A percentile compares a stretch with the other conserved stretches of the same genome.
phyloP scores from a whole-genome alignment of 2,113 vertebrate species.

The Anguilla japonica region DNA sequence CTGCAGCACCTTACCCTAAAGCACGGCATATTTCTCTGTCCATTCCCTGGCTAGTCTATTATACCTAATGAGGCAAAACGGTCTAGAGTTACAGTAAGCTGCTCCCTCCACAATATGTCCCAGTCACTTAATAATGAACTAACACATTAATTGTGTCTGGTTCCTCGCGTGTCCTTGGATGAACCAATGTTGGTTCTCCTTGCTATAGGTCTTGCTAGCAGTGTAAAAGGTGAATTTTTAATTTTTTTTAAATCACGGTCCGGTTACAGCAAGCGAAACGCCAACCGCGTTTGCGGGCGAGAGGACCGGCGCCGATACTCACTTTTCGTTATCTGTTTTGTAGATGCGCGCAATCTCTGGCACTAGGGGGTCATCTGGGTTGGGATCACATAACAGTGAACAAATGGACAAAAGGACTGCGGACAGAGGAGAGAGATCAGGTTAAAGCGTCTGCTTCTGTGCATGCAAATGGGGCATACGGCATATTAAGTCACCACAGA shows the following conservation, averaged over 20 bases:
- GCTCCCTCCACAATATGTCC: background rate
- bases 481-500: no score
- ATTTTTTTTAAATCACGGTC: no score
- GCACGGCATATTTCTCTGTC: conserved; percentile 98
- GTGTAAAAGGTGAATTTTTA: no score
- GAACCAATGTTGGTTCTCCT: background rate
- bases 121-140: background rate
- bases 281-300: background rate
- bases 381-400: conserved; percentile 99
- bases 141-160: background rate
- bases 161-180: background rate
- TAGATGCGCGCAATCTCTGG: conserved; percentile 99
- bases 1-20: conserved; percentile 90
- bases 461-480: no score
- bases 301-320: conserved; percentile 60
- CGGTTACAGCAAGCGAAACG: no score
- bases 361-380: conserved; percentile 97
- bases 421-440: conserved; percentile 37
- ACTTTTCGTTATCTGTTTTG: conserved; percentile 99
- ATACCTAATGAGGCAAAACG: conserved; percentile 80
- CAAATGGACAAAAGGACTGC: conserved; percentile 99
- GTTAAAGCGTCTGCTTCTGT: no score
- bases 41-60: conserved; percentile 99
- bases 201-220: no score
- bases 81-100: conserved; percentile 35